Evolutionary conservation across 2,797 vertebrate genomes (phyloP).

Genomic region (Pelochelys cantorii): DNA sequence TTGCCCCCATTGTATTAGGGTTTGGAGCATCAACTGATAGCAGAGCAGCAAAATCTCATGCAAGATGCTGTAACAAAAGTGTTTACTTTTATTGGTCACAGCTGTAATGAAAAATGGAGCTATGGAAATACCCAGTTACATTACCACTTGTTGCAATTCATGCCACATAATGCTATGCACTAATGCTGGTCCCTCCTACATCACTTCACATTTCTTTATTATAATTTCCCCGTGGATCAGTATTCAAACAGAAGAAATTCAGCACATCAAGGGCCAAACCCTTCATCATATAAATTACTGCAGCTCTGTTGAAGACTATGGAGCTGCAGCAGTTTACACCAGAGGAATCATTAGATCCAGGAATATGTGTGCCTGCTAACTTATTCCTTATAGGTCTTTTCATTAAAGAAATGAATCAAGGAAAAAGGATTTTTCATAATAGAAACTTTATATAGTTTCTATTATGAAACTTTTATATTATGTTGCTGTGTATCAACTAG

Average conservation of each 20-base stretch:
- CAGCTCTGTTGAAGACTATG: not conserved
- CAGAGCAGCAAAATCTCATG: not conserved
- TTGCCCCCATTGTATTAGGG: not conserved
- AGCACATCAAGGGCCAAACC: rapidly evolving
- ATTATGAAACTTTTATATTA: not conserved
- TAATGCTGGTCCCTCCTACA: not conserved
- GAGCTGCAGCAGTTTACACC: not conserved
- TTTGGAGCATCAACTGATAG: not conserved
- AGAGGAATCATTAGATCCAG: not conserved
- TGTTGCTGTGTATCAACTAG: rapidly evolving
- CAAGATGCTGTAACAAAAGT: not conserved
- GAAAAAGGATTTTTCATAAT: not conserved
- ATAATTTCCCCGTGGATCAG: not conserved
- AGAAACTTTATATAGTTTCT: not conserved
- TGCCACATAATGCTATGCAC: not conserved
- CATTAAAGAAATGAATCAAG: not conserved
- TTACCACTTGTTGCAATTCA: not conserved
- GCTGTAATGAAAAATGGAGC: not conserved
- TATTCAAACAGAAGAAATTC: not conserved
- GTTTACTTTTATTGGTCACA: not conserved
- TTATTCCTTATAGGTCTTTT: not conserved
- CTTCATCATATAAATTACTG: not conserved
- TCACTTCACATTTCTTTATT: not conserved
- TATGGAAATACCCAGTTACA: not conserved
- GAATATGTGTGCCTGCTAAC: not conserved